Base-by-base conservation (phyloP, 1,140 invertebrate genomes). In the Lordiphosa collinella region DNA sequence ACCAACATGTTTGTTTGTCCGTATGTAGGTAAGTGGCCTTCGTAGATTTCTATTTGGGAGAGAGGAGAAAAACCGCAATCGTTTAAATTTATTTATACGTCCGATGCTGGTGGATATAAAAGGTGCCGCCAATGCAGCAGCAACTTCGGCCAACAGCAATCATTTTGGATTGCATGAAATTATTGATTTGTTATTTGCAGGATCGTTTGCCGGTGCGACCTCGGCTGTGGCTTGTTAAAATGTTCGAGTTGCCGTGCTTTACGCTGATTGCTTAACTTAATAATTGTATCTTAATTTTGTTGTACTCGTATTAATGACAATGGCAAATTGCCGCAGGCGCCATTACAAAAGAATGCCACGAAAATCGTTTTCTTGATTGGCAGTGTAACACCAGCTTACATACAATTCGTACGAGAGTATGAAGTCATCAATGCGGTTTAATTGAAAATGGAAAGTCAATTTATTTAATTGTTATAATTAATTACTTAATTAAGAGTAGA, bases 141-240 rank as follows among this genome's bases (percentile, higher is more conserved):
- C 55, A 46, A 3, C 18, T 22, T 22, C 4, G 18, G 18, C 18
- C 18, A 62, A 25, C 49, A 53, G 60, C 65, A 58, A 32, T 75
- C 63, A 72, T 53, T 69, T 73, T 55, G 68, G 54, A 51, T 68
- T 72, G 68, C 71, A 75, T 63, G 58, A 72, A 75, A 68, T 75
- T 75, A 75, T 75, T 75, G 64, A 75, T 75, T 72, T 73, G 66
- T 73, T 73, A 73, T 70, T 73, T 68, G 68, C 51, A 49, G 67
- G 52, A 52, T 52, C 43, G 54, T 48, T 58, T 68, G 60, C 43
- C 43, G 57, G 31, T 31, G 18, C 49, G 13, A 32, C 14, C 7
- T 25, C 16, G n/a, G 41, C 10, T 50, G 22, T 29, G 56, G 64
- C 68, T 71, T 67, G 68, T 71, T 67, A 67, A 71, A 71, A 68